Evolutionary conservation across 2,797 vertebrate genomes (phyloP), one percentile per base, ranked within the genome.

Genomic region (Crenichthys baileyi): DNA sequence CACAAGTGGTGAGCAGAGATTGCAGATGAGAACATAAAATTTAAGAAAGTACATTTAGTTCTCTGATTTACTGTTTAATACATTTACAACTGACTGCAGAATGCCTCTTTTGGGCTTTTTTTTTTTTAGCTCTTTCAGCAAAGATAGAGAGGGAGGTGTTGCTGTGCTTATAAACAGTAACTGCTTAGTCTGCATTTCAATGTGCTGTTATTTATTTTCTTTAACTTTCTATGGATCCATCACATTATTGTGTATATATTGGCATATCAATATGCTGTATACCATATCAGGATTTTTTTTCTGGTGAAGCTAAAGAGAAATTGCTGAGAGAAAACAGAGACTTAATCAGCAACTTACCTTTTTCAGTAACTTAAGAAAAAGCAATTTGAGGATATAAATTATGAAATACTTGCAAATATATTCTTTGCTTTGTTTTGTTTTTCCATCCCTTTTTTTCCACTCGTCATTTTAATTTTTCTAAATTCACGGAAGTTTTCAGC

Each of bases 391-490:
- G 41, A 44, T 68, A 44, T 8, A 24, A 11, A 24, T 41, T 15
- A 68, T 41, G 36, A 39, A 24, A 67, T 24, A 22, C 3, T n/a
- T 44, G 5, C 9, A 20, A 44, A 44, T n/a, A n/a, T 44, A 24
- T 9, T 11, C 61, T 88, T 86, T 73, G 63, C 58, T 78, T 44
- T 75, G 44, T 58, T 61, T 36, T 18, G 39, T 55, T 77, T 80
- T 60, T 68, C 15, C 58, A 70, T 72, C 48, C 63, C 72, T 73
- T 41, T 22, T 36, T 39, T 81, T 63, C 76, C 65, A 68, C 71
- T 85, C 51, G 75, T 46, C 5, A 44, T 58, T 79, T 84, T 77
- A 51, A 73, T 72, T 82, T 70, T 46, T 70, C 39, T 48, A 36
- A 74, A 50, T 77, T 76, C 50, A 72, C 1, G 0, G 80, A 80